These are phyloP conservation scores for Spodoptera littoralis DNA, from an alignment of 2,888 invertebrate genomes.

Conservation along the genomic window DNA sequence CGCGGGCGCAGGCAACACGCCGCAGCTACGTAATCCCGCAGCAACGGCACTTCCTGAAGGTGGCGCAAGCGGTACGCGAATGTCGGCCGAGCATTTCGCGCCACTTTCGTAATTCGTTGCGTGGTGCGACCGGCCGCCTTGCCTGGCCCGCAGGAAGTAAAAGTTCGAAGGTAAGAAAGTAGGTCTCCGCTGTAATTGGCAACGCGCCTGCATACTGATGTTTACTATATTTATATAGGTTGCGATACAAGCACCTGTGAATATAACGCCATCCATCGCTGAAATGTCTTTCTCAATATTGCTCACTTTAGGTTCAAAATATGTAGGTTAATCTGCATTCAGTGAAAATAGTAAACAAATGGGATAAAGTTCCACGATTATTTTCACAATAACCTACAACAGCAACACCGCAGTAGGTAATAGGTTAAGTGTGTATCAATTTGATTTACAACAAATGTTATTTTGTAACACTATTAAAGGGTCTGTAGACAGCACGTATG, in stretches of 20 bases:
- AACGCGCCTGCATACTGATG: constrained; percentile 87
- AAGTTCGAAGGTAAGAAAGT: constrained; percentile 89
- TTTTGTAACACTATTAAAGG: constrained; percentile 57
- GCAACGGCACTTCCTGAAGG: constrained; percentile 88
- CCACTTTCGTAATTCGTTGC: constrained; percentile 88
- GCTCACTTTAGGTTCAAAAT: too few species aligned
- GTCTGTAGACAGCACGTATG: constrained; percentile 65
- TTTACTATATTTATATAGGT: constrained; percentile 78
- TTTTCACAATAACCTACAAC: too few species aligned
- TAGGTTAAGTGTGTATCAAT: constrained; percentile 31
- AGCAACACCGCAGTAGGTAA: too few species aligned
- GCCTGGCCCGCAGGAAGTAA: constrained; percentile 88
- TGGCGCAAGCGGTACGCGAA: constrained; percentile 87
- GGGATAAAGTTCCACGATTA: too few species aligned
- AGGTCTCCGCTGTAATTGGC: constrained; percentile 88
- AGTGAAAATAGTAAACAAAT: too few species aligned
- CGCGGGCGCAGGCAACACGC: constrained; percentile 61
- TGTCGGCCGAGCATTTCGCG: constrained; percentile 89
- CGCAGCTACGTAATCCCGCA: constrained; percentile 85
- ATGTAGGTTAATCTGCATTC: too few species aligned
- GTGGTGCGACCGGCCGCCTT: constrained; percentile 85
- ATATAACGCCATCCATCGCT: constrained; percentile 41
- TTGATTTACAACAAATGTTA: constrained; percentile 45
- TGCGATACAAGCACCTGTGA: constrained; percentile 71
- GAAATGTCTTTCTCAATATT: constrained; percentile 30